Evolutionary conservation across 2,113 vertebrate species (phyloP).

Genomic region (Atherinomorus stipes): DNA sequence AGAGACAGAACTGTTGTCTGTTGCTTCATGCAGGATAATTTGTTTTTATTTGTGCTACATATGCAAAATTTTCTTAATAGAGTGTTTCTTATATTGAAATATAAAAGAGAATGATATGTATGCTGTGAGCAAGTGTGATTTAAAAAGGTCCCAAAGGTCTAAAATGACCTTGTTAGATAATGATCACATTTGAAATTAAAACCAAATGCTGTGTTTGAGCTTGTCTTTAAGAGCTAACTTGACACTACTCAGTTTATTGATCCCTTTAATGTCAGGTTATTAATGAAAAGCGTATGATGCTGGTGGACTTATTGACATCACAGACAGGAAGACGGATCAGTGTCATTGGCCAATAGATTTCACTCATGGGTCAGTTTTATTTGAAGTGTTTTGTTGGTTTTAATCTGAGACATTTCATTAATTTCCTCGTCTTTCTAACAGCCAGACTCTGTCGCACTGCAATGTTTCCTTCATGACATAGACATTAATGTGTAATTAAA

Average conservation of each 20-base stretch:
- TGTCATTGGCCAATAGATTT: not conserved
- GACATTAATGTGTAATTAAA: slow-evolving; percentile 8
- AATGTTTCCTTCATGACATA: not conserved
- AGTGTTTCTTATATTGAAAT: not conserved
- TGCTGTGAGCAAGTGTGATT: not conserved
- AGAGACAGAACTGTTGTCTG: too few relatives aligned
- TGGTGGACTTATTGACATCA: not conserved
- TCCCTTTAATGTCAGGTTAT: not conserved
- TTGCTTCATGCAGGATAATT: not conserved
- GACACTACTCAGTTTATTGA: slow-evolving; percentile 19
- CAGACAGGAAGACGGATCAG: not conserved
- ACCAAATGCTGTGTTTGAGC: not conserved
- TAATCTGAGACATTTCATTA: not conserved
- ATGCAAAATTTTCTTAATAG: not conserved
- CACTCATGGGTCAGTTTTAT: not conserved
- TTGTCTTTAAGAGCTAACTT: not conserved
- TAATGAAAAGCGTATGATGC: slow-evolving; percentile 16
- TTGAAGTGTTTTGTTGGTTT: not conserved
- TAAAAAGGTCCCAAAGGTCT: not conserved
- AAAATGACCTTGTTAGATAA: slow-evolving; percentile 14
- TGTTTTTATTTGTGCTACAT: not conserved
- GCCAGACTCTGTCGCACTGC: not conserved
- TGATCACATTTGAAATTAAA: slow-evolving; percentile 46
- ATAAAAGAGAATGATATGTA: not conserved
- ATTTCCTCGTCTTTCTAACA: not conserved